These are phyloP conservation scores for Psittacus erithacus DNA, from an alignment of 2,113 vertebrate genomes.

Conservation along the genomic window DNA sequence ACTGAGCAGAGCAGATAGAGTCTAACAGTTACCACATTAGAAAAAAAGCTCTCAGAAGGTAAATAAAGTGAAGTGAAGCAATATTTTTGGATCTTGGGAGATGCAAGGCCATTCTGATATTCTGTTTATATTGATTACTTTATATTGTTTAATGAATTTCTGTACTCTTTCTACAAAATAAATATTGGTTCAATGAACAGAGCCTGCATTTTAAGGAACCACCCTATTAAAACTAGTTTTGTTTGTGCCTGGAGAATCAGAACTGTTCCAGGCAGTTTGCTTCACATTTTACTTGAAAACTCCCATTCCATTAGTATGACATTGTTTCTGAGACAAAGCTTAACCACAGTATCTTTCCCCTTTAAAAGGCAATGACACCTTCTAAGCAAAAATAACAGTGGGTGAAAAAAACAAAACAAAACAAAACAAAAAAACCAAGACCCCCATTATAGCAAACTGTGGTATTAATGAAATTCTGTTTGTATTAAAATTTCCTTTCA, in stretches of 20 bases:
- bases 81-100: slow-evolving; percentile 39
- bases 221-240: background rate
- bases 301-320: slow-evolving; percentile 39
- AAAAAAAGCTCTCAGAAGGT: slow-evolving; percentile 41
- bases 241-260: slow-evolving; percentile 5
- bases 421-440: background rate
- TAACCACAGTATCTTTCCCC: background rate
- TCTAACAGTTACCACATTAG: slow-evolving; percentile 64
- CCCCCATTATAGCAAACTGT: slow-evolving; percentile 57
- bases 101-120: slow-evolving; percentile 31
- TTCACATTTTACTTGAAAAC: slow-evolving; percentile 57
- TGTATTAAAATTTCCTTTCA: slow-evolving; percentile 73
- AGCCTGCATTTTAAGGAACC: slow-evolving; percentile 5
- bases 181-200: background rate
- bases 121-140: slow-evolving; percentile 43
- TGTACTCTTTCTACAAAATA: background rate
- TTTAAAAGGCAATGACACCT: slow-evolving; percentile 55
- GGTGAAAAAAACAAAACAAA: background rate
- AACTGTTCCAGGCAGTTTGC: slow-evolving; percentile 18
- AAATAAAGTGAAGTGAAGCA: slow-evolving; percentile 60
- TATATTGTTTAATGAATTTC: slow-evolving; percentile 57
- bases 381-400: slow-evolving; percentile 47
- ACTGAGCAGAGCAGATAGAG: slow-evolving; percentile 60
- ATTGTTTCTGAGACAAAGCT: slow-evolving; percentile 50
- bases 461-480: slow-evolving; percentile 76